Evolutionary conservation across 2,888 invertebrate species (phyloP), one percentile per base, ranked within the genome.

Genomic region (Chrysolina oricalcia): DNA sequence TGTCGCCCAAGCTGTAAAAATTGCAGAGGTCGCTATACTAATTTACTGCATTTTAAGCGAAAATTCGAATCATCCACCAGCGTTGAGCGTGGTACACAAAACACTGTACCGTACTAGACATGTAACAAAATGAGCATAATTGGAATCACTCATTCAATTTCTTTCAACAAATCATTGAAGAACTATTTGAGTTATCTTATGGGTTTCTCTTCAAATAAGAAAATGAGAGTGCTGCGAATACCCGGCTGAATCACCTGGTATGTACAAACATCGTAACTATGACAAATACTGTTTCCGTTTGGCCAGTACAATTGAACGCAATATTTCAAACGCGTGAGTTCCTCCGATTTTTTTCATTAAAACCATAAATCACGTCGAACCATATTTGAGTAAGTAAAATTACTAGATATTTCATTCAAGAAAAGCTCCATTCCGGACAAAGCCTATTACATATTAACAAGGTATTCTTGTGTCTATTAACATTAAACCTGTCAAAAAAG

Each of bases 361-460:
- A 59, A 59, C 35, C 2, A 74, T 74, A 67, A 70, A 71, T 74
- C 74, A 74, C 65, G 21, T 43, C 53, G 46, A 56, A 56, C 70
- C 70, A 41, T 65, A 63, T 72, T 70, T 68, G 73, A 65, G 68
- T 71, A 77, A 77, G 74, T 74, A 77, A 77, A 74, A 72, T 71
- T 67, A 69, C 73, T 46, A 76, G 75, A 76, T 76, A 80, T 74
- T 85, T 84, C 83, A 84, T 85, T 85, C 83, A 84, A 83, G 82
- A 67, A 62, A 81, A 83, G 83, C 82, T 81, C 83, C 82, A 82
- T 80, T 80, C 80, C 80, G 84, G 82, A 83, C 83, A 86, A 87
- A 87, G 86, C 87, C 87, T 86, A 88, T 88, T 88, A 88, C 88
- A 88, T 87, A 88, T 88, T 88, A 88, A 89, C 88, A 88, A 88